Evolutionary conservation across 2,888 invertebrate genomes (phyloP), one percentile per base, ranked within the genome.

Genomic region (Dynastes grantii): DNA sequence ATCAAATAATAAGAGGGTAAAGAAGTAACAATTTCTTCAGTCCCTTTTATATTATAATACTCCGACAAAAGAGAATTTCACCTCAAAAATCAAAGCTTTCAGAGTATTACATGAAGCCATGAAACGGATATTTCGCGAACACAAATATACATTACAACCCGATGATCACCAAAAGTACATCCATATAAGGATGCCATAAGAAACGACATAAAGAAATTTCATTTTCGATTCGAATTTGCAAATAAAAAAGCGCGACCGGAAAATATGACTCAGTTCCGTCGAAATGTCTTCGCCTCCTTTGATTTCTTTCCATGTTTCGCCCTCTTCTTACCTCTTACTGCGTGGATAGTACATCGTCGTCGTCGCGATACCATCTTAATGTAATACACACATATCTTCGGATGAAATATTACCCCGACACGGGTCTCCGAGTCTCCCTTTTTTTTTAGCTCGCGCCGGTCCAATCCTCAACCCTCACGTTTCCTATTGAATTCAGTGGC

Each of bases 321-420:
- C 37, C 58, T 40, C 8, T 55, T 55, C 16, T 16, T 16, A 16
- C 45, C 45, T 45, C 11, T 11, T 16, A 53, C 49, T 2, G 49
- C 16, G 37, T 8, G 40, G 37, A 16, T 58, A 67, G 40, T 45
- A 55, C 73, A 73, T 6, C 71, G 16, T 40, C 55, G 65, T 73
- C 61, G 37, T 11, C 58, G 73, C 22, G 61, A 73, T 61, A 73
- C 61, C 61, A 73, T 73, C 73, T 73, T 73, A 61, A 45, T 58
- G 71, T 71, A 71, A 73, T 61, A 61, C 61, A 53, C 16, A 55
- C 58, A 73, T 73, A 73, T 61, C 73, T 73, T 45, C 40, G 16
- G 73, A 73, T 73, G 73, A 73, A 73, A 61, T 73, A 73, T 73
- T 73, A 73, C 73, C 61, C 22, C 73, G 53, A 58, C 27, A 58